phyloP scores from a whole-genome alignment of 2,113 vertebrate genomes.

The Crotophaga sulcirostris region DNA sequence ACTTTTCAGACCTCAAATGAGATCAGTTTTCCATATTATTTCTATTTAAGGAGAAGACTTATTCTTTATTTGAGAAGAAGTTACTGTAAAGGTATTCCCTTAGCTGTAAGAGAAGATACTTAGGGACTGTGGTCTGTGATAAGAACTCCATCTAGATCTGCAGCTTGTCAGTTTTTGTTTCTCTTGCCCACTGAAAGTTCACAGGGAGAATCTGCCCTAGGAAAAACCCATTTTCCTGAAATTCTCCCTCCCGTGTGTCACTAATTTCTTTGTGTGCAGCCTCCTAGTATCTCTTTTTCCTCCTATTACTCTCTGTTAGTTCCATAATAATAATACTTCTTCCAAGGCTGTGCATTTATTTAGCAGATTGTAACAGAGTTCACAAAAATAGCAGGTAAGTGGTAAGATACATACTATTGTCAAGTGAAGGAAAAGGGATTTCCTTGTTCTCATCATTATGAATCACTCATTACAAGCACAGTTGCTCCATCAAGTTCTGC shows the following conservation, averaged over 20 bases:
- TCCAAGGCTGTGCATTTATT: background rate
- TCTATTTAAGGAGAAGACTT: background rate
- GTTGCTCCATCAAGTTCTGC: background rate
- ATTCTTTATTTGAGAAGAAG: background rate
- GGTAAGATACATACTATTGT: background rate
- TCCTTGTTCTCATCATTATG: background rate
- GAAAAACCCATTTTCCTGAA: background rate
- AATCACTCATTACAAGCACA: background rate
- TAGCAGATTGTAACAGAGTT: background rate
- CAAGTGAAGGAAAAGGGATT: background rate
- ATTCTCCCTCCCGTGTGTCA: fast-evolving
- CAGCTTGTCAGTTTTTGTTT: background rate
- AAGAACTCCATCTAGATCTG: background rate
- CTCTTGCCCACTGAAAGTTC: background rate
- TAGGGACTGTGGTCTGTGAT: background rate
- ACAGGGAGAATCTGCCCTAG: too few species aligned
- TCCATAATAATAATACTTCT: background rate
- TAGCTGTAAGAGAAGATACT: background rate
- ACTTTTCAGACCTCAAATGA: background rate
- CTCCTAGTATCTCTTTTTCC: background rate
- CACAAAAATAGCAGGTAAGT: background rate
- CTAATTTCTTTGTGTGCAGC: background rate
- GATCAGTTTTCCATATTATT: background rate
- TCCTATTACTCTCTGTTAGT: background rate
- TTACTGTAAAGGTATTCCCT: background rate